Evolutionary conservation across 2,113 vertebrate species (phyloP).

Genomic region (Chrysochloris asiatica): DNA sequence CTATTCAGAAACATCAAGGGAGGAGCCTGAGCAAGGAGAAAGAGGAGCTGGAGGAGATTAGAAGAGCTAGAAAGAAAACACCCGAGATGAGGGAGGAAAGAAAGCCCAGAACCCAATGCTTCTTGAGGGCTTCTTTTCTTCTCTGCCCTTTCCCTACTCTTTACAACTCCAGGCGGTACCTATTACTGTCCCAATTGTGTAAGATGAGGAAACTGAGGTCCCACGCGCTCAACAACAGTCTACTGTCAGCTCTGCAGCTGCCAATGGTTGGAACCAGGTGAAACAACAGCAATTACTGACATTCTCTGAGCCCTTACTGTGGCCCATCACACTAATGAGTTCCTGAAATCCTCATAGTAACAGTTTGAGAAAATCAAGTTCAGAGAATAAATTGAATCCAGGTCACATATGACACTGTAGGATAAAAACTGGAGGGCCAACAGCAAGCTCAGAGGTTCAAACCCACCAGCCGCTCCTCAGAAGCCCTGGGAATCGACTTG

Average conservation of each 20-base stretch:
- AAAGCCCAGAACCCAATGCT: background rate
- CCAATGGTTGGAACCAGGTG: background rate
- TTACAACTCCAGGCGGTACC: background rate
- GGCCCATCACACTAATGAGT: rapidly evolving
- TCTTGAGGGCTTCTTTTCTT: background rate
- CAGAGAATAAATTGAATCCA: background rate
- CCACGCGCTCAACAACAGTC: background rate
- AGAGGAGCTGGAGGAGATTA: background rate
- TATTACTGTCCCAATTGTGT: too few species aligned
- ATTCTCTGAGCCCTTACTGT: rapidly evolving
- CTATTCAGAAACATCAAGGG: background rate
- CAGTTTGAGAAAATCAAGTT: background rate
- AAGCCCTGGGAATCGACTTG: too few species aligned
- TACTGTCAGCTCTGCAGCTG: background rate
- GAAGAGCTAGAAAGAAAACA: background rate
- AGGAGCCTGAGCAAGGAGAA: background rate
- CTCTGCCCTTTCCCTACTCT: background rate
- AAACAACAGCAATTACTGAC: background rate
- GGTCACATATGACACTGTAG: too few species aligned
- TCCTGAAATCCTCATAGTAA: background rate
- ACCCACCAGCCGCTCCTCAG: too few species aligned
- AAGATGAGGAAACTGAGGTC: background rate
- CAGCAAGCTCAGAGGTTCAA: too few species aligned
- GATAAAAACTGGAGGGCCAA: too few species aligned
- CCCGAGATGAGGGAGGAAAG: too few species aligned